phyloP scores from a whole-genome alignment of 2,888 invertebrate species.

The Hofmannophila pseudospretella region DNA sequence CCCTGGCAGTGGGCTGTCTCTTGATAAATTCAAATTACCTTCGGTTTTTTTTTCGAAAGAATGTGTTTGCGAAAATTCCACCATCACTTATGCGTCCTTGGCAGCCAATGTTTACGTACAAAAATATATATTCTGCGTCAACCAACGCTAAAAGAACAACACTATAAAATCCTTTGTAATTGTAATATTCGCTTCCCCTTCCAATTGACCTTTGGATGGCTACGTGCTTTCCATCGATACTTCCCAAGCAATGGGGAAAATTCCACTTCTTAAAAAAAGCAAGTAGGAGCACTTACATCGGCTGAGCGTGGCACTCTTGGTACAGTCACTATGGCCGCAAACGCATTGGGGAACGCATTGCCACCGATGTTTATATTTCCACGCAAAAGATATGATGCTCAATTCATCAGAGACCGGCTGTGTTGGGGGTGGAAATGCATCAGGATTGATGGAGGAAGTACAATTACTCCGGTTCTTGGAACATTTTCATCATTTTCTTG shows the following conservation, averaged over 20 bases:
- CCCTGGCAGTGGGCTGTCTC: too few species aligned
- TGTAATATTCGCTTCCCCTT: conserved; percentile 24
- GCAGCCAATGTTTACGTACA: conserved; percentile 19
- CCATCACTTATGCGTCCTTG: conserved; percentile 13
- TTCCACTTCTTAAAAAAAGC: too few species aligned
- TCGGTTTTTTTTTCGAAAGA: too few species aligned
- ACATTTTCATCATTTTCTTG: conserved; percentile 21
- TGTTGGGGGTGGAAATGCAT: conserved; percentile 22
- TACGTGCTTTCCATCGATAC: conserved; percentile 38
- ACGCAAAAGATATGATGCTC: conserved; percentile 17
- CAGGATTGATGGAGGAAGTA: conserved; percentile 28
- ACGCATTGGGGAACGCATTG: conserved; percentile 27
- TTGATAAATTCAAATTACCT: too few species aligned
- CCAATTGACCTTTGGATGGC: conserved; percentile 26
- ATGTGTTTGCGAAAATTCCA: conserved; percentile 10
- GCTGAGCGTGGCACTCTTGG: conserved; percentile 36
- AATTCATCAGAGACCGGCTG: conserved; percentile 23
- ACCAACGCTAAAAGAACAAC: conserved; percentile 31
- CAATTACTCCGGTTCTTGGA: conserved; percentile 22
- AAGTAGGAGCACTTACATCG: conserved; percentile 37
- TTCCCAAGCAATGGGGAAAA: conserved; percentile 33
- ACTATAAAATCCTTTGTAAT: conserved; percentile 13
- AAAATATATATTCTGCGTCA: conserved; percentile 36
- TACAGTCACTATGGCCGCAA: conserved; percentile 31
- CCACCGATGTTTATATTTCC: conserved; percentile 32